Evolutionary conservation across 2,888 invertebrate genomes (phyloP), one percentile per base, ranked within the genome.

Genomic region (Merodon equestris): DNA sequence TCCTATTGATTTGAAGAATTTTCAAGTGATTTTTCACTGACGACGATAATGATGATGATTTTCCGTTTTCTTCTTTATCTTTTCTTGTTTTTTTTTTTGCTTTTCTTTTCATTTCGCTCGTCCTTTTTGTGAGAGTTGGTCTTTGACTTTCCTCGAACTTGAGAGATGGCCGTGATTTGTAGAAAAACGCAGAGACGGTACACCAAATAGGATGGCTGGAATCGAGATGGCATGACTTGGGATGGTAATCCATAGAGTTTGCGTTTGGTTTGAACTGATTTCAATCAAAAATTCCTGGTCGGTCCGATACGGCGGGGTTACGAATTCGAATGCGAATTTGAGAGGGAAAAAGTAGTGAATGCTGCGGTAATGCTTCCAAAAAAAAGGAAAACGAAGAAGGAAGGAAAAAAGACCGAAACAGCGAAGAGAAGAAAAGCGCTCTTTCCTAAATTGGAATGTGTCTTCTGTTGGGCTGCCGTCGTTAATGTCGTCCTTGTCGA

Each of bases 1-100:
- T 68, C 63, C 58, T 74, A 79, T 74, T 74, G 79, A 79, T 79
- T 79, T 74, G 61, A 61, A 72, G 63, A 38, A 68, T 74, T 77
- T 79, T 79, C 74, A 70, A 79, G 79, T 79, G 74, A 79, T 79
- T 79, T 79, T 74, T 74, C 79, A 74, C 68, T 74, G 74, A 79
- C 74, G 64, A 70, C 63, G 74, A 79, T 79, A 74, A 79, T 74
- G 74, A 79, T 74, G 79, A 79, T 74, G 79, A 74, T 74, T 64
- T 66, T 64, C 63, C 54, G n/a, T 27, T 27, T 27, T 27, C 27
- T 27, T 7, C 27, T 27, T 27, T 27, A 2, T 7, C 7, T 27
- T 27, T 4, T 27, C 27, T 27, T 27, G 2, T 27, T 27, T 27
- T 4, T 27, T 7, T 27, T 27, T 27, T 27, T 7, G 27, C 3